Evolutionary conservation across 2,797 vertebrate species (phyloP).

Genomic region (Aselliscus stoliczkanus): DNA sequence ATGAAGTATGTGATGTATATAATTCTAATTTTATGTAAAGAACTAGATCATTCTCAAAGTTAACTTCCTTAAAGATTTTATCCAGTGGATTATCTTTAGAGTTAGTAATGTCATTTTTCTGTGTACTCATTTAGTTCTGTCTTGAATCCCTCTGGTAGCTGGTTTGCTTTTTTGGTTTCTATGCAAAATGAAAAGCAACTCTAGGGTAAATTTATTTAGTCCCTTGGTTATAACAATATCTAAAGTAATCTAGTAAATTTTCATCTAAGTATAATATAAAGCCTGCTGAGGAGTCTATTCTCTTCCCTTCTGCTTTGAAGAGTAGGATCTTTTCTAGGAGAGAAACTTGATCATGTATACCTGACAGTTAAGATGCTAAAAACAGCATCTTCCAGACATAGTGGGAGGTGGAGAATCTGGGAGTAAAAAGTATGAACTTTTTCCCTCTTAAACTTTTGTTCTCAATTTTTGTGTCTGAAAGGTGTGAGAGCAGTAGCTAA

Average conservation of each 20-base stretch:
- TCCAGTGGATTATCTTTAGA: background rate
- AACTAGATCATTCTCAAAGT: background rate
- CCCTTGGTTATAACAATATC: background rate
- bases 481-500: background rate
- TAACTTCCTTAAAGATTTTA: slow-evolving; percentile 2
- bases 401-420: background rate
- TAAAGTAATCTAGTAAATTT: background rate
- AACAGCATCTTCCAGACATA: background rate
- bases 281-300: background rate
- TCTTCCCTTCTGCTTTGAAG: background rate
- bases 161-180: background rate
- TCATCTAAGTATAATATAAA: background rate
- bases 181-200: background rate
- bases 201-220: background rate
- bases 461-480: background rate
- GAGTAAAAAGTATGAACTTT: background rate
- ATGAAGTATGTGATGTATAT: background rate
- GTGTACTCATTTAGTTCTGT: background rate
- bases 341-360: background rate
- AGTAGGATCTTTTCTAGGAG: slow-evolving; percentile 11
- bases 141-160: background rate
- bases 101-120: slow-evolving; percentile 5
- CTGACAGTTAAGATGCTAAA: background rate
- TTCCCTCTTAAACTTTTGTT: background rate
- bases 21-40: slow-evolving; percentile 24